Base-by-base conservation (phyloP, 2,113 vertebrate species). In the Leucosticte australis region DNA sequence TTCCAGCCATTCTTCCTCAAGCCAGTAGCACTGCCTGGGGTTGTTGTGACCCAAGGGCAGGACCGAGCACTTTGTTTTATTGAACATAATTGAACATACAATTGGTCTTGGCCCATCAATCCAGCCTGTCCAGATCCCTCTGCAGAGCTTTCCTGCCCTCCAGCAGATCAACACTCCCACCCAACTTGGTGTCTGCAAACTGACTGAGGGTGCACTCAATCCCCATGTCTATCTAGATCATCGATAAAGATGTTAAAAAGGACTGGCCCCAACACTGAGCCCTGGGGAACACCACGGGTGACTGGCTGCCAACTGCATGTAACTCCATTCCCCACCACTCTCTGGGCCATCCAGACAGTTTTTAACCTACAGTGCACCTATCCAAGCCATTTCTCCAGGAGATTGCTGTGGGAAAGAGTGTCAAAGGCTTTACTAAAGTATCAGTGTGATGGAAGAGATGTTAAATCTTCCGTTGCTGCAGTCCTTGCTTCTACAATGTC, bases 21-120 rank as follows among this genome's bases (percentile, higher is more conserved):
- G 23, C 4, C 41, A 3, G 35, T 7, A 75, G 55, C 5, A 0
- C 20, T 75, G 31, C 62, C 15, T 56, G 31, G 13, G 13, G 69
- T 69, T 81, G 41, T 26, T 75, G 55, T 56, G 49, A 74, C 62
- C 55, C 14, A 69, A 56, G 49, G 26, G 42, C 42, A 69, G 27
- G 35, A 56, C 27, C 14, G 0, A 0, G 27, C 23, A 44, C 22
- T 75, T 49, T 41, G 31, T 39, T 33, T 42, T 37, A 23, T n/a
- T 69, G 47, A 81, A 55, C 18, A 15, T 86, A n/a, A n/a, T n/a
- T n/a, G n/a, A n/a, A n/a, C 26, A 15, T 14, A 26, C 7, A 21
- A 6, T 0, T 55, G 20, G 31, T 55, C 47, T 81, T 67, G 22
- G 55, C 41, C 23, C 27, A 69, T 50, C 0, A 0, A 37, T 56